Percentiles rank a stretch among this genome's conserved stretches.
Conservation (phyloP, 2,888 invertebrate genomes). For the Caenorhabditis afra region DNA sequence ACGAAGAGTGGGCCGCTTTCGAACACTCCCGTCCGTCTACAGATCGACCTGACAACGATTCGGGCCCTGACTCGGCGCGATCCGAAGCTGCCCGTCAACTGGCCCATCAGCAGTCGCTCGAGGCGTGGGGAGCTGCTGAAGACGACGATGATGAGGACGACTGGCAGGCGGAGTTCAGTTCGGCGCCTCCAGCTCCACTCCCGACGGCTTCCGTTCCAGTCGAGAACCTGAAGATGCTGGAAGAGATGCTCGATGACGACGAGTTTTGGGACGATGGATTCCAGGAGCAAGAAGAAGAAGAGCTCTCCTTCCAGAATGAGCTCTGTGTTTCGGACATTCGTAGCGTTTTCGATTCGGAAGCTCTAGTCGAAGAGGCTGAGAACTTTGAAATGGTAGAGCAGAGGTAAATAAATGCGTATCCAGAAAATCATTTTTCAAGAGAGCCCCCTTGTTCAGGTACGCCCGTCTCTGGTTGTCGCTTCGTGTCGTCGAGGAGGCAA, state of each 20-base stretch:
- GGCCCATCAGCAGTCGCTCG: slow-evolving; percentile 40
- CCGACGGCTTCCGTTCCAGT: neutral
- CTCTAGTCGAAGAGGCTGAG: slow-evolving; percentile 2
- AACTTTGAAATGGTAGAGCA: slow-evolving; percentile 11
- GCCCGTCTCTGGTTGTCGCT: slow-evolving; percentile 68
- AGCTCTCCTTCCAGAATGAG: slow-evolving; percentile 3
- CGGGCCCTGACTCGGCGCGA: slow-evolving; percentile 8
- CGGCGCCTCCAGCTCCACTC: slow-evolving; percentile 12
- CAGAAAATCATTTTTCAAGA: no score
- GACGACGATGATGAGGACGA: slow-evolving; percentile 28
- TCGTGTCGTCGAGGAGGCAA: slow-evolving; percentile 73
- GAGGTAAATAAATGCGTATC: no score
- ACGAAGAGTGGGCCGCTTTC: slow-evolving; percentile 77
- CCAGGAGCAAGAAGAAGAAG: neutral
- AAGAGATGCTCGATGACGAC: slow-evolving; percentile 44
- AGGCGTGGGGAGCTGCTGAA: slow-evolving; percentile 52
- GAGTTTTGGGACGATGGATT: slow-evolving; percentile 54
- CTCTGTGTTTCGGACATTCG: slow-evolving; percentile 23
- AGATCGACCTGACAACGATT: slow-evolving; percentile 13
- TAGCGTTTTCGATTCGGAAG: slow-evolving; percentile 20
- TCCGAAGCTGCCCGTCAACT: slow-evolving; percentile 33
- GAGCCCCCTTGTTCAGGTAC: no score
- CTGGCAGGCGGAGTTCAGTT: slow-evolving; percentile 52
- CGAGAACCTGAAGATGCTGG: slow-evolving; percentile 32
- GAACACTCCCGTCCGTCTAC: slow-evolving; percentile 58